Conservation (phyloP, 2,113 vertebrate genomes). For the Pteronura brasiliensis region DNA sequence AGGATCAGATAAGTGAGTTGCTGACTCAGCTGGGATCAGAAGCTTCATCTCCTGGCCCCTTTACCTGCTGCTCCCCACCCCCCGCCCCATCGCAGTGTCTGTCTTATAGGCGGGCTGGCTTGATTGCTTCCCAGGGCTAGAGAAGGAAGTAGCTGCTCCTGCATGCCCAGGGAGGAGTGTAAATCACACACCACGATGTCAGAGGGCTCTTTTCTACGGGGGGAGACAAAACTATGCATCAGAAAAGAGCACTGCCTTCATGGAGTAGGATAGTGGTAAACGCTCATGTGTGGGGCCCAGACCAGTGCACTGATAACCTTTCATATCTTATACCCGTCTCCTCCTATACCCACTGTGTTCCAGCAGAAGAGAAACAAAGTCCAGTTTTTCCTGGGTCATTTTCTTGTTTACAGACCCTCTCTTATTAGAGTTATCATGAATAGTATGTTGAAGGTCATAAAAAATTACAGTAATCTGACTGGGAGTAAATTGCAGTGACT, state of each 20-base stretch:
- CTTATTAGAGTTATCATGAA: conserved; percentile 44
- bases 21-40: not conserved
- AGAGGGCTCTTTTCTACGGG: not conserved
- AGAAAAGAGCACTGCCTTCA: not conserved
- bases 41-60: not conserved
- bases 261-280: not conserved
- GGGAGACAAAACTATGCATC: not conserved
- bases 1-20: not conserved
- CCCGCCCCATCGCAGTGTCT: not conserved
- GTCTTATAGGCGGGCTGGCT: not conserved
- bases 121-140: conserved; percentile 21
- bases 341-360: not conserved
- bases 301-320: not conserved
- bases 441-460: conserved; percentile 36
- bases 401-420: conserved; percentile 42
- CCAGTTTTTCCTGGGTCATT: conserved; percentile 14
- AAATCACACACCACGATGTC: not conserved
- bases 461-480: conserved; percentile 39
- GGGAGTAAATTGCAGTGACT: conserved; percentile 36
- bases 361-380: conserved; percentile 43
- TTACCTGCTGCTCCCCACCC: too few relatives aligned
- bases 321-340: not conserved
- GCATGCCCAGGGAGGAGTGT: not conserved
- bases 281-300: not conserved
- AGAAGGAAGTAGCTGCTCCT: not conserved